Base-by-base conservation (phyloP, 2,797 vertebrate species). In the Sebastes variabilis region DNA sequence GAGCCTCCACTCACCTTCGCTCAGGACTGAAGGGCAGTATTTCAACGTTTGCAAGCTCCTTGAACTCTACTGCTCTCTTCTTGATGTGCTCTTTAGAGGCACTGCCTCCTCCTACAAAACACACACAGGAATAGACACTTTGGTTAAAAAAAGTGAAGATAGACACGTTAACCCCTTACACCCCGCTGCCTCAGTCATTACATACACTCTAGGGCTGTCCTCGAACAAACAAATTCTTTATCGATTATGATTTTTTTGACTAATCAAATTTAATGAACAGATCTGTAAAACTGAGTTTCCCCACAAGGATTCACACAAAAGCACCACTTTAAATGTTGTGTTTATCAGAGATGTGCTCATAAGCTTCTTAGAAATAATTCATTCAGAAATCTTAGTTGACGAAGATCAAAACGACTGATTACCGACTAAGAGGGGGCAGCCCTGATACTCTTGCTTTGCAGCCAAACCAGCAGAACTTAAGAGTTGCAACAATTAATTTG, bases 11-110 rank as follows among this genome's bases (percentile, higher is more conserved):
- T 90, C 93, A 98, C 98, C 97, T 96, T 92, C 95, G 94, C 88
- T 97, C 96, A 1, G 97, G 97, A 93, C 97, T 97, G 86, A 97
- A 96, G 68, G 96, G 75, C 70, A 95, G 62, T 34, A 94, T 78
- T 79, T 92, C 93, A 36, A 93, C 25, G 14, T 96, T 93, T 68
- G 90, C 83, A 72, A 82, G 65, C 76, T 91, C 88, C 5, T 66
- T 88, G 55, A 36, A 91, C 75, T 93, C 88, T 42, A 71, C 73
- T 75, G 89, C 88, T 77, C 49, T 92, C 74, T 94, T 96, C 82
- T 87, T 52, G 66, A 85, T 89, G 3, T 88, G 93, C 42, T 96
- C 95, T 89, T 94, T 94, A 34, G 85, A 88, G 61, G 69, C 76
- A 60, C 90, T 88, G 29, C 75, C 90, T 72, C 62, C 93, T 89